Percentiles rank a stretch among this genome's conserved stretches.
Evolutionary conservation across 2,888 invertebrate species (phyloP).

Genomic region (Lucinisca nassula): DNA sequence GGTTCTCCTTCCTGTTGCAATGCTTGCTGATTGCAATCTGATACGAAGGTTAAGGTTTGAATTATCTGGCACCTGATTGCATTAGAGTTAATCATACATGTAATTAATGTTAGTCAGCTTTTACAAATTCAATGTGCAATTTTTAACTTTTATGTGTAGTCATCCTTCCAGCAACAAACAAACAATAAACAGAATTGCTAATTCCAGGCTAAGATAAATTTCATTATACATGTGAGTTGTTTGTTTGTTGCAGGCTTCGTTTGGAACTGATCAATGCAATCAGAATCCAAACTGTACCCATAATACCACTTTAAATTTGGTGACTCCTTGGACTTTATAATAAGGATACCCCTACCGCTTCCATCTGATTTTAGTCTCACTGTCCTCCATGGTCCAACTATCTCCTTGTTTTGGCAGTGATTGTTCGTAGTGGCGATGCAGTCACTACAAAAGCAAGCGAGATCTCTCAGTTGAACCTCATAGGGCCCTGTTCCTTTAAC

Average conservation of each 20-base stretch:
- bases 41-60: conserved; percentile 25
- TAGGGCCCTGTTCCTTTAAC: background rate
- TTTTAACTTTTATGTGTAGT: too few relatives aligned
- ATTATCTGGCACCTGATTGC: conserved; percentile 5
- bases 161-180: too few relatives aligned
- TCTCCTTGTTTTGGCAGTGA: background rate
- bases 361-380: background rate
- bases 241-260: too few relatives aligned
- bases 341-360: background rate
- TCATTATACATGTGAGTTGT: too few relatives aligned
- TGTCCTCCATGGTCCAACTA: background rate
- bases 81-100: conserved; percentile 4
- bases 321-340: background rate
- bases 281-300: too few relatives aligned
- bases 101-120: conserved; percentile 11
- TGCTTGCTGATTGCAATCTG: conserved; percentile 16
- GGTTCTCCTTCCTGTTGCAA: conserved; percentile 20
- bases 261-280: too few relatives aligned
- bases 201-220: too few relatives aligned
- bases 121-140: conserved; percentile 3
- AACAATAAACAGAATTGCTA: too few relatives aligned
- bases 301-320: background rate
- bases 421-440: background rate
- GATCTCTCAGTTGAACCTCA: background rate
- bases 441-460: background rate